Percentiles rank a stretch among this genome's conserved stretches.
Evolutionary conservation across 2,113 vertebrate genomes (phyloP).

Genomic region (Willisornis vidua): DNA sequence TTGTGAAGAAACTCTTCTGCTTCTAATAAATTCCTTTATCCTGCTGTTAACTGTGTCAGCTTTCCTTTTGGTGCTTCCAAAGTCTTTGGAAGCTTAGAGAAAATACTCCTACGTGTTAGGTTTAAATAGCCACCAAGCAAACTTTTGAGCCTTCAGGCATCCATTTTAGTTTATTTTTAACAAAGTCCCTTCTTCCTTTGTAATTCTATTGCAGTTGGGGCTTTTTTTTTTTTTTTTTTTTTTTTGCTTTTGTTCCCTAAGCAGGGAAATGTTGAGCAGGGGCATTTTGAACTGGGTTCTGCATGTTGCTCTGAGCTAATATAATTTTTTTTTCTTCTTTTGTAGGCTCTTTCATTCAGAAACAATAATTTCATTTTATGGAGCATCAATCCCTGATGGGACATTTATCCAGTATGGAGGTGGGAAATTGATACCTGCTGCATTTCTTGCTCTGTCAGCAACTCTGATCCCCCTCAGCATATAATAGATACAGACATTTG

Average conservation of each 20-base stretch:
- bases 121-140: neutral
- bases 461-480: neutral
- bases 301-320: neutral
- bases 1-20: conserved; percentile 30
- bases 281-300: neutral
- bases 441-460: neutral
- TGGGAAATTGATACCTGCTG: neutral
- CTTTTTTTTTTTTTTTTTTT: accelerated
- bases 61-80: conserved; percentile 15
- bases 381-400: neutral
- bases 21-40: conserved; percentile 42
- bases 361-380: neutral
- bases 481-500: neutral
- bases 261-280: neutral
- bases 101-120: neutral
- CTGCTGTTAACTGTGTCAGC: conserved; percentile 16
- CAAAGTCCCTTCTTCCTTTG: neutral
- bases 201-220: neutral
- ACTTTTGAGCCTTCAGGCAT: neutral
- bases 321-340: neutral
- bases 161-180: neutral
- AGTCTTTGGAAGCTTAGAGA: neutral
- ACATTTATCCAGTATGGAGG: neutral
- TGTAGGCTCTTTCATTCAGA: neutral
- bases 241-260: neutral